Evolutionary conservation across 2,113 vertebrate genomes (phyloP), one percentile per base, ranked within the genome.

Genomic region (Ophiodon elongatus): DNA sequence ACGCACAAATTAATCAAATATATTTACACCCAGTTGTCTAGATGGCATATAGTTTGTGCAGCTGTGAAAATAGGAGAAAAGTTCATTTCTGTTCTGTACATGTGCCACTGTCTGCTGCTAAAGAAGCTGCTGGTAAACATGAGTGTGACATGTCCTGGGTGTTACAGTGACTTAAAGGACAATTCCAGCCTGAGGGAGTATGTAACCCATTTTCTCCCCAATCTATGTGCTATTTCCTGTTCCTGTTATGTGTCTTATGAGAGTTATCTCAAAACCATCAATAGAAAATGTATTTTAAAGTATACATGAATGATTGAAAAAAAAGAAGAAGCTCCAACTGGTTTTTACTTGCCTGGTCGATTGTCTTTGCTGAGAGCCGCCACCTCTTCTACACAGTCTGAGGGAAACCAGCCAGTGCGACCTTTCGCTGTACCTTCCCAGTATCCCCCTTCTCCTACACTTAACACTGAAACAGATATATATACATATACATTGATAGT

Each of bases 391-490:
- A 98, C 96, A 76, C 97, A 98, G 73, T 97, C 97, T 1, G 97
- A 96, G 2, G 97, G 97, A 93, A 98, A 98, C 97, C 97, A 98
- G 84, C 97, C 97, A 0, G 96, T 91, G 0, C 96, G 96, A 84
- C 97, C 97, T 92, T 97, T 98, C 73, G 95, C 96, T 7, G 96
- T 97, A 76, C 97, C 97, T 88, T 98, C 97, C 97, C 97, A 98
- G 94, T 97, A 98, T 66, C 97, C 97, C 14, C 97, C 97, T 91
- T 98, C 97, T 76, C 97, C 97, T 14, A 98, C 96, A 85, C 97
- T 98, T 69, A 98, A 89, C 86, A 98, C 97, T 98, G 92, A 76
- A 66, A 85, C 52, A 88, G 13, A 82, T 0, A 35, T 8, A 65
- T 1, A 66, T 6, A 79, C 35, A 77, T 37, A 80, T 19, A n/a